Base-by-base conservation (phyloP, 2,113 vertebrate species). In the Monopterus albus region DNA sequence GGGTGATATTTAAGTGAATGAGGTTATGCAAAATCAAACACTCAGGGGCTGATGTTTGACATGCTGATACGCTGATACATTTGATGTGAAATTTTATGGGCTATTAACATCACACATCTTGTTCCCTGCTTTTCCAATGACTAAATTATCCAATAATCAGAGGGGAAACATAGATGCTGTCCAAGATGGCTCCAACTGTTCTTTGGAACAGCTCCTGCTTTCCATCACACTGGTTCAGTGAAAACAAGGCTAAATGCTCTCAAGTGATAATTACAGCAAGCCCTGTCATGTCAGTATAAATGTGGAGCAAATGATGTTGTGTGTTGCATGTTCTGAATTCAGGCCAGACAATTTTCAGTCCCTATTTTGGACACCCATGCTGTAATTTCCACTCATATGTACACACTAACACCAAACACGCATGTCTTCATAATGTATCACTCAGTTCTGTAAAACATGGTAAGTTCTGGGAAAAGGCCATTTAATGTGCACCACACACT, bases 191-290 rank as follows among this genome's bases (percentile, higher is more conserved):
- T 92, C 79, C 79, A 89, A 85, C 83, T 81, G 79, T 79, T 88
- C 75, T 81, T 84, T 92, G 88, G 89, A 93, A 59, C 52, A 12
- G 62, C 53, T 90, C 88, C 86, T 81, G 78, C 71, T 92, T 92
- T 93, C 89, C 89, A 85, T 87, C 84, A 71, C 85, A 75, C 80
- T 62, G 85, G 62, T 81, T 91, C 73, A 84, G 87, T 85, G 87
- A 90, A 91, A 91, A 89, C 88, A 91, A 76, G 79, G 87, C 82
- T 80, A 85, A 88, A 89, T 43, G 65, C 88, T 88, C 87, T 80
- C 62, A 80, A 90, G 83, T 72, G 77, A 91, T 87, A 81, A 90
- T 91, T 86, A 87, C 83, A 86, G 75, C 85, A 86, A 84, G 83
- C 75, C 79, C 83, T 85, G 59, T 89, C 88, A 90, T 88, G 85